A percentile compares a stretch with the other conserved stretches of the same genome.
These are phyloP conservation scores for Discoglossus pictus DNA, from an alignment of 2,797 vertebrate species.

Conservation along the genomic window DNA sequence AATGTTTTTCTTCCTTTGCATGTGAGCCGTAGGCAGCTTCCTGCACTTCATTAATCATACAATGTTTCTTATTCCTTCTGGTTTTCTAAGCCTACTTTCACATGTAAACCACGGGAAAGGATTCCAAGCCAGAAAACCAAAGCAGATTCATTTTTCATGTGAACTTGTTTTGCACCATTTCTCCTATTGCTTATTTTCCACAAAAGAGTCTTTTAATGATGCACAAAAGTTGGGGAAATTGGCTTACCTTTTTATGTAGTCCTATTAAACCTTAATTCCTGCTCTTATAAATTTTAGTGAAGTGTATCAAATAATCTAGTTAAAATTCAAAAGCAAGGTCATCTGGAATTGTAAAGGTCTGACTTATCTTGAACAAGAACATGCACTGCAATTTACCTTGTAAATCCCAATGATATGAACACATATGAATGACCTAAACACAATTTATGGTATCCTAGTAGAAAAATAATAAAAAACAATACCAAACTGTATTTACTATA, in stretches of 20 bases:
- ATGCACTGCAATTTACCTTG: constrained; percentile 4
- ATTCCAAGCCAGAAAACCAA: background rate
- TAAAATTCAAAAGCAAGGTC: constrained; percentile 52
- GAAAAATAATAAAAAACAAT: too few relatives aligned
- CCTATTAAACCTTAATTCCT: constrained; percentile 52
- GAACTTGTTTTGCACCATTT: constrained; percentile 53
- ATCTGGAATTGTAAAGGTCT: constrained; percentile 36
- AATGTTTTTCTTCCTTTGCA: constrained; percentile 35
- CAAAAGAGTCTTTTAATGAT: constrained; percentile 56
- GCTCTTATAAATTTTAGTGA: constrained; percentile 57
- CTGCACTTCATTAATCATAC: constrained; percentile 46
- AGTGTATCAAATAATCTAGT: constrained; percentile 56
- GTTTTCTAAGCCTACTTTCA: constrained; percentile 37
- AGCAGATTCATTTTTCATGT: constrained; percentile 41
- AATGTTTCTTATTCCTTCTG: constrained; percentile 25
- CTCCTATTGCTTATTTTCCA: constrained; percentile 53
- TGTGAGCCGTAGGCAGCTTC: constrained; percentile 25
- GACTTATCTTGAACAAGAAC: constrained; percentile 25
- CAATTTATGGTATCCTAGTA: background rate
- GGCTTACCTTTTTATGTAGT: constrained; percentile 45
- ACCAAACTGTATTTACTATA: too few relatives aligned
- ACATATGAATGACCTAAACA: background rate
- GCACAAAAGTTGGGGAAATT: constrained; percentile 29
- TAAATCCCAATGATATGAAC: constrained; percentile 14
- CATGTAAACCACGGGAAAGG: constrained; percentile 32